Base-by-base conservation (phyloP, 2,113 vertebrate species). In the Alligator mississippiensis region DNA sequence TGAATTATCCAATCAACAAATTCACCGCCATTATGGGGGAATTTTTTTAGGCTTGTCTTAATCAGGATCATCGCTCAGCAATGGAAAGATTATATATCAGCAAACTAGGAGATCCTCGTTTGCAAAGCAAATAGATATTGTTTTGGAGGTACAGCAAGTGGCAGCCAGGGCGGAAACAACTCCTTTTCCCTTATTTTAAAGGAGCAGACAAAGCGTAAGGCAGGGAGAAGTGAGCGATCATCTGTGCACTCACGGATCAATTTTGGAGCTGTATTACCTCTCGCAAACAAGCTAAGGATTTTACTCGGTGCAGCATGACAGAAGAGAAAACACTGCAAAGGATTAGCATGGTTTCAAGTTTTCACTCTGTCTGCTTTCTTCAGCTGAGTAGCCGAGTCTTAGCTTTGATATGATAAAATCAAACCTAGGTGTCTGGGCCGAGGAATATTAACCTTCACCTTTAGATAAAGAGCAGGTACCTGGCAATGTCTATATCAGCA, bases 361-460 rank as follows among this genome's bases (percentile, higher is more conserved):
- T 87, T 83, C 27, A 61, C 88, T 87, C 72, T 62, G 66, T 17
- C 27, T 91, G 78, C 86, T 89, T 86, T 61, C 14, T 78, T 34
- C 24, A 62, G 54, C 75, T 59, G 80, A 11, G 27, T 58, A 80
- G 59, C 60, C 27, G n/a, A 15, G 54, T 90, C 79, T 88, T 84
- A 82, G 27, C n/a, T 94, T 94, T 79, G 30, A 77, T 47, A 59
- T 63, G 28, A 55, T 79, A 83, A 95, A 89, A 85, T 80, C 66
- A 77, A 55, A 72, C 16, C 2, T 1, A 85, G 61, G 47, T 75
- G 55, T 11, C 77, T 70, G 60, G 25, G 47, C 60, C 82, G 85
- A 75, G n/a, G 22, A 61, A 47, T 78, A 79, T 84, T 90, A 86
- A 89, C 80, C 80, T 85, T 85, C 60, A 61, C 79, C 54, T 82